Percentiles rank a stretch among this genome's conserved stretches.
These are phyloP conservation scores for Rachycentron canadum DNA, from an alignment of 2,797 vertebrate species.

Conservation along the genomic window DNA sequence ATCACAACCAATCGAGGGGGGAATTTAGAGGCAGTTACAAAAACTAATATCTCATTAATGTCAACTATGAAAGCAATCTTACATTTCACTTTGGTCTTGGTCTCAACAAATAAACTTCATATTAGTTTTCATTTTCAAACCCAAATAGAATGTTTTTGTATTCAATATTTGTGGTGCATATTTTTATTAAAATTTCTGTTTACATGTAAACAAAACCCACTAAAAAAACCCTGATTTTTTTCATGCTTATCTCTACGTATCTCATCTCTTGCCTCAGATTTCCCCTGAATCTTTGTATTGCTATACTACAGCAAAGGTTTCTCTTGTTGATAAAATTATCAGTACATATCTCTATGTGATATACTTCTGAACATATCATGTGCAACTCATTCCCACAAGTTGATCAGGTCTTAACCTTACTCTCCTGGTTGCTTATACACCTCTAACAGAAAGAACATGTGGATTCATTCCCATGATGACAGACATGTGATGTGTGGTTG, in stretches of 20 bases:
- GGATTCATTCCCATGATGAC: conserved; percentile 22
- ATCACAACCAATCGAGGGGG: conserved; percentile 51
- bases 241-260: not conserved
- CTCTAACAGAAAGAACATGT: conserved; percentile 9
- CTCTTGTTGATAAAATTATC: not conserved
- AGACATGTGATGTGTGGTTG: conserved; percentile 27
- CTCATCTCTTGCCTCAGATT: not conserved
- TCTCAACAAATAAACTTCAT: not conserved
- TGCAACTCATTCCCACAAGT: not conserved
- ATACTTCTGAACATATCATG: not conserved
- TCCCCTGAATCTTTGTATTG: not conserved
- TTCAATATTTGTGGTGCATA: not conserved
- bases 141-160: not conserved
- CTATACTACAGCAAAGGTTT: not conserved
- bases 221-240: too few species aligned
- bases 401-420: not conserved
- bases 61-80: conserved; percentile 27
- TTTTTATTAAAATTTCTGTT: not conserved
- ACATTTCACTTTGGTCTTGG: not conserved
- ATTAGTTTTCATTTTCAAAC: not conserved
- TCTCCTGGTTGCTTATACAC: not conserved
- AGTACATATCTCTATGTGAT: not conserved
- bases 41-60: conserved; percentile 38
- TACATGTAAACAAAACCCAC: not conserved
- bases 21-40: conserved; percentile 28